Conservation (phyloP, 2,888 invertebrate genomes). For the Cerastis rubricosa region DNA sequence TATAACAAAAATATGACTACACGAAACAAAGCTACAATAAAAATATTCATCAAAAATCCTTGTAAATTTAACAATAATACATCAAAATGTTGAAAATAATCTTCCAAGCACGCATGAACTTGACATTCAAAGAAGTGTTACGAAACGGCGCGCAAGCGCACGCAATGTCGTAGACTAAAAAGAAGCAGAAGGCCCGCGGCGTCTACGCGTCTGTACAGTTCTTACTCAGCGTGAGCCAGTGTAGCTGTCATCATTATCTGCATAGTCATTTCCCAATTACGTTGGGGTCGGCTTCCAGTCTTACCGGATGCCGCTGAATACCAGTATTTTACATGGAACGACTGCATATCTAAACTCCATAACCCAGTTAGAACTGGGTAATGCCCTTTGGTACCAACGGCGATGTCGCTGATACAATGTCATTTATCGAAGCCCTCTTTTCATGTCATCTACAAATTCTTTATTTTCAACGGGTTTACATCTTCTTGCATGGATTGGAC, state of each 20-base stretch:
- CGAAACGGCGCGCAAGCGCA: conserved; percentile 42
- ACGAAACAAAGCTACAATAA: neutral
- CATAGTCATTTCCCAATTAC: neutral
- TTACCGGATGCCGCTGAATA: neutral
- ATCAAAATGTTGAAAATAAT: conserved; percentile 57
- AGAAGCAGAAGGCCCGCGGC: conserved; percentile 25
- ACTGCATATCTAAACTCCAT: neutral
- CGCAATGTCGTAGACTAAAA: neutral
- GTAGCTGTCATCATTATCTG: neutral
- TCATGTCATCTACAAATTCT: neutral
- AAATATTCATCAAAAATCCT: neutral
- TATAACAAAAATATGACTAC: neutral
- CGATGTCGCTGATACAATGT: neutral
- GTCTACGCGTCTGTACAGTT: neutral
- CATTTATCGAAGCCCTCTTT: neutral
- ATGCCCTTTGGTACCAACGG: neutral
- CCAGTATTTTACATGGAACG: neutral
- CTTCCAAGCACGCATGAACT: conserved; percentile 66
- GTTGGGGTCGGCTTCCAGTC: neutral
- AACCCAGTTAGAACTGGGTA: neutral
- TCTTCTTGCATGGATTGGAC: neutral
- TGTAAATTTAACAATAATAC: conserved; percentile 41
- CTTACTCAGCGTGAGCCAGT: neutral
- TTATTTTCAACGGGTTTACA: neutral
- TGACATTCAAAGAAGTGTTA: conserved; percentile 70